A percentile compares a stretch with the other conserved stretches of the same genome.
Conservation (phyloP, 1,140 invertebrate species). For the Cyrtorhinus lividipennis region DNA sequence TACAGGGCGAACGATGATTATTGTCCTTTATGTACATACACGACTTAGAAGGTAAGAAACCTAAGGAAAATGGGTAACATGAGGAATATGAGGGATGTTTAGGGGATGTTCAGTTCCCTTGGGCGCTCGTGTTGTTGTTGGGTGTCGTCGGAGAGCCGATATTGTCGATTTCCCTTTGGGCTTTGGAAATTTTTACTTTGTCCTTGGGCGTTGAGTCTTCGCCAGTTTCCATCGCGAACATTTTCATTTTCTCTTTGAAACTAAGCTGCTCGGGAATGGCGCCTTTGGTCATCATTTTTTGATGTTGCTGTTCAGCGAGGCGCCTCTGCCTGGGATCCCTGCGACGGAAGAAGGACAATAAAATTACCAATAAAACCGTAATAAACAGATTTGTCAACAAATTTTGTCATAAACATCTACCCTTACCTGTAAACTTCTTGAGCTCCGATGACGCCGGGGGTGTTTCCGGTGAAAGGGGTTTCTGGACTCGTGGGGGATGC, state of each 20-base stretch:
- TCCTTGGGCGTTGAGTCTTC: constrained; percentile 75
- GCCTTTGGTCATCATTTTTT: constrained; percentile 40
- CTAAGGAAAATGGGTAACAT: neutral
- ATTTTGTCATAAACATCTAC: no score
- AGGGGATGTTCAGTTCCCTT: neutral
- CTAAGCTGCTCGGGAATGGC: constrained; percentile 76
- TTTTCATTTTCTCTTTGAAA: constrained; percentile 94
- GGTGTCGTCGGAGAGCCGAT: constrained; percentile 36
- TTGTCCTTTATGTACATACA: neutral
- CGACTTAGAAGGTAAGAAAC: neutral
- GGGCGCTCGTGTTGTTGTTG: constrained; percentile 27
- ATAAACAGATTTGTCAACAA: no score
- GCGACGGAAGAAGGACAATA: no score
- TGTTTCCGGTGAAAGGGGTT: constrained; percentile 42
- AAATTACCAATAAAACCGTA: no score
- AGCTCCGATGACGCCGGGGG: constrained; percentile 83
- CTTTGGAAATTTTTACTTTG: constrained; percentile 84
- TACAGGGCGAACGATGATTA: neutral
- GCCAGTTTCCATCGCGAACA: constrained; percentile 87
- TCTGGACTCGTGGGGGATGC: constrained; percentile 55
- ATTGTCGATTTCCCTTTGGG: constrained; percentile 78
- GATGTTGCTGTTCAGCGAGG: constrained; percentile 59
- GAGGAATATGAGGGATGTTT: neutral
- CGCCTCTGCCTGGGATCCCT: constrained; percentile 71
- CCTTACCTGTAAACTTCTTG: constrained; percentile 79